Evolutionary conservation across 1,140 invertebrate species (phyloP), one percentile per base, ranked within the genome.

Genomic region (Trigoniulus corallinus): DNA sequence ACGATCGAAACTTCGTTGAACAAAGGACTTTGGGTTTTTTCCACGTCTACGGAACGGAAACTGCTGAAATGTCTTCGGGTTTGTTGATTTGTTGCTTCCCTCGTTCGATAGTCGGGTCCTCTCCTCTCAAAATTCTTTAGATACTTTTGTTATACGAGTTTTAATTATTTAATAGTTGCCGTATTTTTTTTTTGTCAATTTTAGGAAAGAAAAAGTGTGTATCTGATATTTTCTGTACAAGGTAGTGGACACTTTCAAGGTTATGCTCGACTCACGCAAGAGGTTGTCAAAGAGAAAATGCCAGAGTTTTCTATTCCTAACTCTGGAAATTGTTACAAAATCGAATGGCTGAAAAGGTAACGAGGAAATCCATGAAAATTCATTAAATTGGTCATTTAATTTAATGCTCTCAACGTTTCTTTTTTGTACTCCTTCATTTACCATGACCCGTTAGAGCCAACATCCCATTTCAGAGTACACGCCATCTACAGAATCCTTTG

Each of bases 231-330:
- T 58, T 72, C 69, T 26, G 61, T 72, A 13, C 71, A 73, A 59
- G 68, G 71, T n/a, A 70, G 66, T 56, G 68, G 68, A 10, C 67
- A 72, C 53, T 74, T 74, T 52, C 72, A 74, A 58, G 73, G 73
- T 26, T 72, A 67, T 62, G 72, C 73, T 7, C 61, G 57, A 42
- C 64, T 74, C 57, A 62, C 57, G 3, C 62, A 25, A 21, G 56
- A 55, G 50, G 48, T 52, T 7, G 56, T 57, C n/a, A 60, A 64
- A 27, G 67, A 72, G 24, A 64, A 59, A 26, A 60, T 61, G 24
- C 59, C 60, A 29, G 70, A 72, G 24, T 67, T 67, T 49, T 58
- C 57, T 51, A 57, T 57, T 12, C 59, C 64, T 22, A 65, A 63
- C 37, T 57, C 62, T 13, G 62, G 62, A 51, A 58, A 60, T 25